Evolutionary conservation across 2,113 vertebrate genomes (phyloP).

Genomic region (Tympanuchus pallidicinctus): DNA sequence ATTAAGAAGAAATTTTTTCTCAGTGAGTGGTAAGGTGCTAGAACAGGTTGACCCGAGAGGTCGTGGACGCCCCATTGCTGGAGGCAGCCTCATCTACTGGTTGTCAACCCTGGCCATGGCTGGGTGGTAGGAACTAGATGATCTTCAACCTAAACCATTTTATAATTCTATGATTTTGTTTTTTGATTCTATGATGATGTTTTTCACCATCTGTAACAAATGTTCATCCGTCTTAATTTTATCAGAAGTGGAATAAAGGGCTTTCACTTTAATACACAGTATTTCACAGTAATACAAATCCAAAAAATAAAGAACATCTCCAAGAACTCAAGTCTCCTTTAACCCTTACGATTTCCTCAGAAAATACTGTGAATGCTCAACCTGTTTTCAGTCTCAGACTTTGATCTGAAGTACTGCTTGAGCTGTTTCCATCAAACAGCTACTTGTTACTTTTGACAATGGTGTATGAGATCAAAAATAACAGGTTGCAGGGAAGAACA

Average conservation of each 20-base stretch:
- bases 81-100: no score
- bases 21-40: no score
- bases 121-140: no score
- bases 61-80: no score
- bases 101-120: no score
- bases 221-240: neutral
- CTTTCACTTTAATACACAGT: neutral
- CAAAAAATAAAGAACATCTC: neutral
- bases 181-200: neutral
- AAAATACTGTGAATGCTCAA: neutral
- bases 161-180: neutral
- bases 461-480: conserved; percentile 17
- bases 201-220: neutral
- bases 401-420: neutral
- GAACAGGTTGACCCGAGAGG: no score
- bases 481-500: conserved; percentile 9
- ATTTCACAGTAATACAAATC: neutral
- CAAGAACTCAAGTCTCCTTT: neutral
- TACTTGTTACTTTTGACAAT: conserved; percentile 4
- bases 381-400: conserved; percentile 37
- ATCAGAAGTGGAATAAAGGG: neutral
- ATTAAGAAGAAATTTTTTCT: no score
- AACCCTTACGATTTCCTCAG: neutral
- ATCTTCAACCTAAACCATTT: no score
- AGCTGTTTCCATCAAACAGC: conserved; percentile 4